Conservation (phyloP, 2,797 vertebrate genomes). For the Parauchenoglanis ngamensis region DNA sequence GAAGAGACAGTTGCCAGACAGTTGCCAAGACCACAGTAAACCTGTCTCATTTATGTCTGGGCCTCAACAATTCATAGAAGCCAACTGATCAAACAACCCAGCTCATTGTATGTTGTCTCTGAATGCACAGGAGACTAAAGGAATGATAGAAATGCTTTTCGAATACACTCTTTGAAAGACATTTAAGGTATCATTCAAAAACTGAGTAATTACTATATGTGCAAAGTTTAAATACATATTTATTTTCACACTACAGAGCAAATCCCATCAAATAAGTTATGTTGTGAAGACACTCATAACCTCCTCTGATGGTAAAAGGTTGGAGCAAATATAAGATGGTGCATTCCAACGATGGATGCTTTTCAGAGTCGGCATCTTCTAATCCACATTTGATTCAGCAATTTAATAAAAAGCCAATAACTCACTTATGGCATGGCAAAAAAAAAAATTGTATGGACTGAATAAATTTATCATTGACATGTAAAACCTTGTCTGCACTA, state of each 20-base stretch:
- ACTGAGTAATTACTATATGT: neutral
- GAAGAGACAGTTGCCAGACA: conserved; percentile 8
- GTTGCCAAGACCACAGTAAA: conserved; percentile 33
- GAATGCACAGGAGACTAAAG: neutral
- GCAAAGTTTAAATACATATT: neutral
- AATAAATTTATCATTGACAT: neutral
- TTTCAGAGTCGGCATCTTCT: neutral
- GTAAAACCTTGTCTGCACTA: neutral
- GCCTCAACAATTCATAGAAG: neutral
- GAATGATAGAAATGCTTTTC: neutral
- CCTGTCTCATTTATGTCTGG: conserved; percentile 45
- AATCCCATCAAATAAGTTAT: neutral
- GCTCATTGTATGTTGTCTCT: neutral
- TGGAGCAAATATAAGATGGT: neutral
- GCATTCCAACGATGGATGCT: neutral
- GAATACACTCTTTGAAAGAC: neutral
- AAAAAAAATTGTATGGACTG: neutral
- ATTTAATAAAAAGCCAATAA: neutral
- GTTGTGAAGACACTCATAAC: neutral
- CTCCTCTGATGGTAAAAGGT: neutral
- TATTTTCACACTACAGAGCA: neutral
- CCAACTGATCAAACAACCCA: neutral
- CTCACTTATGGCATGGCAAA: neutral
- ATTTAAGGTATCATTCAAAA: neutral
- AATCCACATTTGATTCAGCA: neutral